Evolutionary conservation across 2,113 vertebrate genomes (phyloP), one percentile per base, ranked within the genome.

Genomic region (Brachypodius melanocephalos): DNA sequence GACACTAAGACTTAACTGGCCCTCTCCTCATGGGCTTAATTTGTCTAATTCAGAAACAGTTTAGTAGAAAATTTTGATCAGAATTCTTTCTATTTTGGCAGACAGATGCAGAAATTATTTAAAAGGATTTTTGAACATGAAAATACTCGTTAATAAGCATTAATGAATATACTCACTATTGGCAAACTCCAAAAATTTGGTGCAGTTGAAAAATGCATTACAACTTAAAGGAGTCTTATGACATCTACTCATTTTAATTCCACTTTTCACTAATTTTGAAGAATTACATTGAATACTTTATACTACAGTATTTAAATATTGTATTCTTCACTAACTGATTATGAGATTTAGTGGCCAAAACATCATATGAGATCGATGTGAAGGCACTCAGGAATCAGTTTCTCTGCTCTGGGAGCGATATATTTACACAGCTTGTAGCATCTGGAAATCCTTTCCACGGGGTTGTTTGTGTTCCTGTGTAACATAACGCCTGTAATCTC

Each of bases 91-190:
- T 92, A 49, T 95, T 96, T 95, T 38, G 76, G 58, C 68, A 81
- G 61, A 77, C 63, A 83, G 69, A 89, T 82, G 36, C 20, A 83
- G 54, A 83, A 67, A 67, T 79, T 85, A 81, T 76, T 85, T 76
- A 92, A 89, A 43, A 52, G 26, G 38, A 58, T 75, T 92, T 96
- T 93, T 93, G 75, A 81, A 79, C 42, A 34, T 87, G 69, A 81
- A 90, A 84, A 95, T 89, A 40, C 19, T 45, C 52, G 40, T 80
- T 90, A 81, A 76, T 94, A 87, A 85, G 17, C 18, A 34, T 48
- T 89, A 78, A 52, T 65, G 83, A 68, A 32, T 74, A 72, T 87
- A 83, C 22, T 36, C 18, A 20, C 55, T 83, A 83, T 93, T 32
- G 17, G 26, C 57, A 18, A 93, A 91, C 55, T 81, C 62, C 28